Base-by-base conservation (phyloP, 2,888 invertebrate species). In the Drosophila barbarae region DNA sequence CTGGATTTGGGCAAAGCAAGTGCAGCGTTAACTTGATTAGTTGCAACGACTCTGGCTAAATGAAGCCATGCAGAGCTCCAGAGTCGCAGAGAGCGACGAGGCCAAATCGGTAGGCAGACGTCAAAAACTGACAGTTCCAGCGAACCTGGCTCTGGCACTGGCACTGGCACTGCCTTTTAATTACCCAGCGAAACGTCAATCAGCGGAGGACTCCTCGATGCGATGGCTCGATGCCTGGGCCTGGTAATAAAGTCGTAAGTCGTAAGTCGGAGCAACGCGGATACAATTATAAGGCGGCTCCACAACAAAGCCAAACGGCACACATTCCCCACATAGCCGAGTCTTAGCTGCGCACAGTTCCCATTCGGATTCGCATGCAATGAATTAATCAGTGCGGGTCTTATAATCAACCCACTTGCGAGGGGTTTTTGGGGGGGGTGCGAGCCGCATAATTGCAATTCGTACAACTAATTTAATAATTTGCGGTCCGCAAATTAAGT, bases 401-500 rank as follows among this genome's bases (percentile, higher is more conserved):
- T 69, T 74, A 70, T 71, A 73, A 73, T 66, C 50, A 57, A 42
- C 50, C 47, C 26, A 21, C 15, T 5, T 10, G n/a, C 2, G 30
- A 23, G 36, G 13, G 9, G 18, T 4, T 2, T 5, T 26, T 3
- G 26, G 49, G 7, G 35, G 35, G 15, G 6, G 32, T 13, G 34
- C 10, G 21, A 52, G 51, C 28, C 42, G 28, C 74, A 74, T 78
- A 76, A 81, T 73, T 78, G 75, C 81, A 75, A 79, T 81, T 78
- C 78, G 78, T 72, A 81, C 77, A 77, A 73, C 81, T 79, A 79
- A 79, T 79, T 81, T 81, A 79, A 78, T 81, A 81, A 78, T 81
- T 77, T 78, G 69, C 76, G 52, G 70, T 32, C 76, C 67, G 58
- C 77, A 87, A 86, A 87, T 87, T 88, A 83, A 88, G 81, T 85